phyloP scores from a whole-genome alignment of 2,888 invertebrate species.

The Diarsia rubi region DNA sequence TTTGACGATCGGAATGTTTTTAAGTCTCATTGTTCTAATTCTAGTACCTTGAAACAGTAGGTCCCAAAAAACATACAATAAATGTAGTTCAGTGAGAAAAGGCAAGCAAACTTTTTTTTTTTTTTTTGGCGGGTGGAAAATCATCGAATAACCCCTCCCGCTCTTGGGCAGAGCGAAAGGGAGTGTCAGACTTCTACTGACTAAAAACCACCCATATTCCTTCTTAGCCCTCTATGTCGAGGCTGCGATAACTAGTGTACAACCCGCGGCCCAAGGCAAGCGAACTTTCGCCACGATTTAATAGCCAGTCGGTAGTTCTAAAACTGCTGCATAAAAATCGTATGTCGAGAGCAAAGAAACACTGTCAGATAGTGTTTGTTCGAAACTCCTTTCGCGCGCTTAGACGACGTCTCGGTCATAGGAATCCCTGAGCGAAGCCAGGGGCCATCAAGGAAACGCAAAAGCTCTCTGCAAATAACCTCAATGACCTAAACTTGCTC shows the following conservation, averaged over 20 bases:
- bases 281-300: background rate
- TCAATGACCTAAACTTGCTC: slow-evolving; percentile 71
- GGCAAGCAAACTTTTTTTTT: too few relatives aligned
- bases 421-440: slow-evolving; percentile 75
- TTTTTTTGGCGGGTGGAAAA: too few relatives aligned
- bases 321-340: slow-evolving; percentile 29
- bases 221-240: too few relatives aligned
- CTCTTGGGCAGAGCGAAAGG: too few relatives aligned
- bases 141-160: too few relatives aligned
- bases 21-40: background rate
- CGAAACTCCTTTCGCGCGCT: slow-evolving; percentile 58
- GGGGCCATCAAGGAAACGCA: slow-evolving; percentile 75
- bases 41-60: background rate
- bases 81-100: background rate
- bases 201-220: too few relatives aligned
- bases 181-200: too few relatives aligned
- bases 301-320: slow-evolving; percentile 12
- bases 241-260: too few relatives aligned
- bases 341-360: slow-evolving; percentile 46
- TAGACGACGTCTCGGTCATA: slow-evolving; percentile 64
- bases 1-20: background rate
- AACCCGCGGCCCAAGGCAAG: too few relatives aligned
- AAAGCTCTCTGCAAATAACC: slow-evolving; percentile 78
- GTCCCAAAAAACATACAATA: background rate
- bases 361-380: slow-evolving; percentile 57